phyloP scores from a whole-genome alignment of 2,113 vertebrate genomes.

The Lampris megalopsis region DNA sequence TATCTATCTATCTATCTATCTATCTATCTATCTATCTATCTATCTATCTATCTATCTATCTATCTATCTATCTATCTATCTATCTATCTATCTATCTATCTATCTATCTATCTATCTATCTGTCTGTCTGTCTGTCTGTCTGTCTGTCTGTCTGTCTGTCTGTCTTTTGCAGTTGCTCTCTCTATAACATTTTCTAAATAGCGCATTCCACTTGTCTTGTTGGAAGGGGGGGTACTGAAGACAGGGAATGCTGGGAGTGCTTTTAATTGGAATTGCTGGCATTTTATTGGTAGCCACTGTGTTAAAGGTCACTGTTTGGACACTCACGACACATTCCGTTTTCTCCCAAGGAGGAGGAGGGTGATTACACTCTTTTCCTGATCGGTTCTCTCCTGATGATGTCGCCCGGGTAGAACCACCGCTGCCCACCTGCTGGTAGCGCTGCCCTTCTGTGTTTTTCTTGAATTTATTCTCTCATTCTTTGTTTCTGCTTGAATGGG shows the following conservation, averaged over 20 bases:
- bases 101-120: too few species aligned
- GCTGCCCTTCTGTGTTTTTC: not conserved
- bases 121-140: too few species aligned
- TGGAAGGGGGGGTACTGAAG: not conserved
- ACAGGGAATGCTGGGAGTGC: slow-evolving; percentile 2
- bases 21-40: not conserved
- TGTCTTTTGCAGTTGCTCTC: not conserved
- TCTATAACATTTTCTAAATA: not conserved
- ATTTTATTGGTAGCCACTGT: not conserved
- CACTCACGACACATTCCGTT: not conserved
- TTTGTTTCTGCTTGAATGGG: too few species aligned
- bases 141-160: not conserved
- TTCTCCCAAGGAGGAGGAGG: not conserved
- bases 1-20: not conserved
- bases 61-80: too few species aligned
- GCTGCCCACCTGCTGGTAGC: not conserved
- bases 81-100: too few species aligned
- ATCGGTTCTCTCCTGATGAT: not conserved
- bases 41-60: too few species aligned
- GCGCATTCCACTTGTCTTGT: not conserved
- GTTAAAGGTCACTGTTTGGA: slow-evolving; percentile 8
- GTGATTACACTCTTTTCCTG: not conserved
- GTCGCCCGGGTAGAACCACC: not conserved
- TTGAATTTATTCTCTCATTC: too few species aligned
- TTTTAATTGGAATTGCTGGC: slow-evolving; percentile 6